Conservation (phyloP, 2,797 vertebrate species). For the Pseudotriccus pelzelni region DNA sequence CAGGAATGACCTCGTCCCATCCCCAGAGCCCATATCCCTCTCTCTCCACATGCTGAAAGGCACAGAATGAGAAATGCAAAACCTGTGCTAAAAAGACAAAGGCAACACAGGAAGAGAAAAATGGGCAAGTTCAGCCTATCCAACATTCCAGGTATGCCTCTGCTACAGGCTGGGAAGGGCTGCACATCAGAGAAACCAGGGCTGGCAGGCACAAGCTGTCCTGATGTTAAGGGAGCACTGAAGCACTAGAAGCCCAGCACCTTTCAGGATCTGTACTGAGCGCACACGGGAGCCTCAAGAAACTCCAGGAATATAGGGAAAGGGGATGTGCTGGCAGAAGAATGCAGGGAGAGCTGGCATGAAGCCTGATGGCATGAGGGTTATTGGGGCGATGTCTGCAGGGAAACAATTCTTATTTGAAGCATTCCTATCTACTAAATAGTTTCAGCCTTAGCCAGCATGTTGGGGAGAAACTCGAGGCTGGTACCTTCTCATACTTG, state of each 20-base stretch:
- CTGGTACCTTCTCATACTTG: constrained; percentile 87
- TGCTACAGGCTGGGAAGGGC: neutral
- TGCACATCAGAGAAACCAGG: neutral
- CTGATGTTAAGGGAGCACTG: neutral
- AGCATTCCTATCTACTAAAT: neutral
- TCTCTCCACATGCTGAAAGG: neutral
- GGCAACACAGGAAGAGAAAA: neutral
- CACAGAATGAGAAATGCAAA: neutral
- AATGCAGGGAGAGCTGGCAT: neutral
- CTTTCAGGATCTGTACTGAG: neutral
- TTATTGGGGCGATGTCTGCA: neutral
- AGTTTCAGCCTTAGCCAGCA: neutral
- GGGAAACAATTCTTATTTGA: neutral
- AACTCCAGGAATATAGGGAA: neutral
- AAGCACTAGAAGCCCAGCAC: neutral
- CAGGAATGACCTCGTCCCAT: fast-evolving
- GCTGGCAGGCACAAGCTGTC: neutral
- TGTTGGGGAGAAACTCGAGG: fast-evolving
- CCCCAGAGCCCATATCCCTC: neutral
- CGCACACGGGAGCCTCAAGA: fast-evolving
- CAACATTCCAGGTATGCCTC: neutral
- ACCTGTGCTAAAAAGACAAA: neutral
- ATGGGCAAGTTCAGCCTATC: neutral
- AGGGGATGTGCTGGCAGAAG: neutral
- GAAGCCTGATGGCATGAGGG: neutral